phyloP scores from a whole-genome alignment of 2,797 vertebrate genomes.

The Toxotes lorentzi region DNA sequence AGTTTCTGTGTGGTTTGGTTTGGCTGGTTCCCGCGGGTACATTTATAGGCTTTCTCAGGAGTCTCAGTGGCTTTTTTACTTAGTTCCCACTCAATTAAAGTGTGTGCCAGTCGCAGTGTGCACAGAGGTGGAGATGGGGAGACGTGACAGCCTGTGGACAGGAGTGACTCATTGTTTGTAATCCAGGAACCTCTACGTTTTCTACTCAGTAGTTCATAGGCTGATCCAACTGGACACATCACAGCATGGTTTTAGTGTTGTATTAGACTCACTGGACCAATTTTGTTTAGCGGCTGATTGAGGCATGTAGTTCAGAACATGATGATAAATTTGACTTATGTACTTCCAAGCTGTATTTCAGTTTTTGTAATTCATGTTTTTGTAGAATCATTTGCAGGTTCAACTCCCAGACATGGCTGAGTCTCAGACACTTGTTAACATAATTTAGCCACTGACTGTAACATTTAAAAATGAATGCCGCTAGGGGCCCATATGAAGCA shows the following conservation, averaged over 20 bases:
- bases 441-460: slow-evolving; percentile 17
- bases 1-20: slow-evolving; percentile 52
- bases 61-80: slow-evolving; percentile 52
- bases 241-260: slow-evolving; percentile 17
- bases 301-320: neutral
- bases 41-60: slow-evolving; percentile 60
- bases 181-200: slow-evolving; percentile 38
- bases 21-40: slow-evolving; percentile 32
- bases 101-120: slow-evolving; percentile 31
- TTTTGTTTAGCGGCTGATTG: neutral
- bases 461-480: slow-evolving; percentile 56
- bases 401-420: slow-evolving; percentile 12
- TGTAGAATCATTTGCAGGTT: neutral
- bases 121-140: slow-evolving; percentile 10
- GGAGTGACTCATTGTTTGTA: slow-evolving; percentile 37
- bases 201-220: slow-evolving; percentile 26
- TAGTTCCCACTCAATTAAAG: slow-evolving; percentile 62
- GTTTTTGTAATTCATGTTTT: neutral
- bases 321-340: neutral
- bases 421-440: slow-evolving; percentile 21
- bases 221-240: slow-evolving; percentile 29
- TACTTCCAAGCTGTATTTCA: slow-evolving; percentile 1
- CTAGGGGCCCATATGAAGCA: slow-evolving; percentile 53
- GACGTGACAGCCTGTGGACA: slow-evolving; percentile 30
- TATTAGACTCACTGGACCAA: slow-evolving; percentile 11